Conservation (phyloP, 2,113 vertebrate genomes). For the Cinclus cinclus region DNA sequence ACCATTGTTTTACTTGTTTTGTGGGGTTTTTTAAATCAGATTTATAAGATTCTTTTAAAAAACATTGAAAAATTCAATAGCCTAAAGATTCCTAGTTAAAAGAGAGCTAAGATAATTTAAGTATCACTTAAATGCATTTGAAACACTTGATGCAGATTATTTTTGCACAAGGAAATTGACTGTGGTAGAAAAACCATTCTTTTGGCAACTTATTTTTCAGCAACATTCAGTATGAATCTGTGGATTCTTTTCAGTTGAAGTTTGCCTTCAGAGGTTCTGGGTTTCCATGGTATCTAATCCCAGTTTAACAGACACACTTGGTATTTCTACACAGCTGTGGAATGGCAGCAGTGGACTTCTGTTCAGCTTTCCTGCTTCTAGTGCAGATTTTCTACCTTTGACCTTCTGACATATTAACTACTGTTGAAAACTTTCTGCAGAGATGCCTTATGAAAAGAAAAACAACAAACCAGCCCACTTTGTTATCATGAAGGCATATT, state of each 20-base stretch:
- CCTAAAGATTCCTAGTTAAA: neutral
- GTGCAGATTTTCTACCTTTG: constrained; percentile 17
- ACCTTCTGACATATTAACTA: neutral
- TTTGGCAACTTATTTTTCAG: neutral
- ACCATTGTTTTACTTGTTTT: neutral
- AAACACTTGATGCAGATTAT: neutral
- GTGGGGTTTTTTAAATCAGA: neutral
- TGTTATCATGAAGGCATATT: neutral
- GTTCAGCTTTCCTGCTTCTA: neutral
- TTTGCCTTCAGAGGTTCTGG: constrained; percentile 34
- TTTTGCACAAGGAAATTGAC: neutral
- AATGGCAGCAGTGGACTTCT: neutral
- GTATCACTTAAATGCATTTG: neutral
- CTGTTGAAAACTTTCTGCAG: neutral
- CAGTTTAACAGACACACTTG: constrained; percentile 7
- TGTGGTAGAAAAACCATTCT: neutral
- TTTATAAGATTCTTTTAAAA: neutral
- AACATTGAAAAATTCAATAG: neutral
- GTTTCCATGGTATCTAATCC: constrained; percentile 48
- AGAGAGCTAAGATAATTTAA: neutral
- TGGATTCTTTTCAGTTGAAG: neutral
- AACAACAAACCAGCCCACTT: neutral
- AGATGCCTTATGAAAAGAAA: neutral
- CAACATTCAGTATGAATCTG: neutral
- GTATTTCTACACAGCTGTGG: constrained; percentile 38